Evolutionary conservation across 2,888 invertebrate genomes (phyloP).

Genomic region (Myopa testacea): DNA sequence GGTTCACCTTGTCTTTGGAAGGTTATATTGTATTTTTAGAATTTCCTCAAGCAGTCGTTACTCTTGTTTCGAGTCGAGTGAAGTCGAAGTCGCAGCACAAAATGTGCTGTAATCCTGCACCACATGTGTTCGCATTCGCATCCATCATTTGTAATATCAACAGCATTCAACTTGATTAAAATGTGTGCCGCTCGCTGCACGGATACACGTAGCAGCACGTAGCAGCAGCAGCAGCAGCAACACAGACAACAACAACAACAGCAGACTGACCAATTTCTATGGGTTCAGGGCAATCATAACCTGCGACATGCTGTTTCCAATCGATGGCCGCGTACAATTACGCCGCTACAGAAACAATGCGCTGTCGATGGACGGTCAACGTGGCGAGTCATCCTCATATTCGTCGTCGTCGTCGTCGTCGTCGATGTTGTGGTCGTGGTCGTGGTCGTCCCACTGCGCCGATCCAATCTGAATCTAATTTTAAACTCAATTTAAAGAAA

Average conservation of each 20-base stretch:
- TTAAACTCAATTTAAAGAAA: constrained; percentile 48
- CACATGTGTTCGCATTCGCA: constrained; percentile 23
- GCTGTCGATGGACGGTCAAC: constrained; percentile 1
- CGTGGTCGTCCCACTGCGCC: constrained; percentile 19
- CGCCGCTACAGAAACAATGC: constrained; percentile 18
- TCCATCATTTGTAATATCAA: constrained; percentile 33
- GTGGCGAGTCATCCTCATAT: constrained; percentile 42
- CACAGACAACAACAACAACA: not conserved
- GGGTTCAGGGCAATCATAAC: constrained; percentile 24
- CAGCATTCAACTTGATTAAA: constrained; percentile 31
- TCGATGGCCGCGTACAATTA: not conserved
- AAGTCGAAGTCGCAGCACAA: too few relatives aligned
- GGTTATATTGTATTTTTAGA: not conserved
- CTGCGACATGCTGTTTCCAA: constrained; percentile 30
- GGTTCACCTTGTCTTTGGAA: not conserved
- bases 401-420: constrained; percentile 21
- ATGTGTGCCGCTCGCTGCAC: not conserved
- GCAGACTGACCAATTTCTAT: constrained; percentile 6
- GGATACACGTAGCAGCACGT: too few relatives aligned
- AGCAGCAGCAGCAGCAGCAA: not conserved
- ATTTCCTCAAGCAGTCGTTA: not conserved
- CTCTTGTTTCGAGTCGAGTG: too few relatives aligned
- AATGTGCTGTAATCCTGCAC: not conserved
- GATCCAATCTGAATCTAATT: constrained; percentile 48
- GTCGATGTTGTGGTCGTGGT: not conserved